phyloP scores from a whole-genome alignment of 2,888 invertebrate species.

The Caenorhabditis doughertyi region DNA sequence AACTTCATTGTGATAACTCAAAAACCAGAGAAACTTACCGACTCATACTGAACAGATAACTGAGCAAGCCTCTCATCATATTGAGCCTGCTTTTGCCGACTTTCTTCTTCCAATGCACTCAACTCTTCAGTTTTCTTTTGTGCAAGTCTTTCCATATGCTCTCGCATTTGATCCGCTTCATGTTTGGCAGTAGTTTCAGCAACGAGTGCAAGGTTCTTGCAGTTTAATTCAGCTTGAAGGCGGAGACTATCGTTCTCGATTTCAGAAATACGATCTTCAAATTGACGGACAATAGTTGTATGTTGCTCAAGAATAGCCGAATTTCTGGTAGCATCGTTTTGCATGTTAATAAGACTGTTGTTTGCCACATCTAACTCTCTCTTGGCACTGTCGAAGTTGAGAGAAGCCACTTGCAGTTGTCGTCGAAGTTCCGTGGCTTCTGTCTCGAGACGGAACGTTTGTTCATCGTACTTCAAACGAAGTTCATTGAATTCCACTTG shows the following conservation, averaged over 20 bases:
- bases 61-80: conserved; percentile 57
- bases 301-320: conserved; percentile 29
- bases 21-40: conserved; percentile 11
- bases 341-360: conserved; percentile 5
- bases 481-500: conserved; percentile 38
- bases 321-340: conserved; percentile 31
- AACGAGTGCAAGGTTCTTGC: conserved; percentile 30
- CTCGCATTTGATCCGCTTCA: conserved; percentile 56
- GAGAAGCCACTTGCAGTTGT: conserved; percentile 33
- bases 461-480: conserved; percentile 22
- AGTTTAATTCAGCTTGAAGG: conserved; percentile 42
- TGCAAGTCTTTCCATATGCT: conserved; percentile 43
- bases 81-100: conserved; percentile 37
- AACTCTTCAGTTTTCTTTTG: conserved; percentile 47
- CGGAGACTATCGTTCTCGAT: conserved; percentile 11
- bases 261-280: conserved; percentile 34
- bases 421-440: conserved; percentile 47
- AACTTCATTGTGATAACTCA: neutral
- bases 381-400: conserved; percentile 34
- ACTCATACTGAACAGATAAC: conserved; percentile 59
- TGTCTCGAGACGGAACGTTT: conserved; percentile 14
- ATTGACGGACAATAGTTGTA: conserved; percentile 33
- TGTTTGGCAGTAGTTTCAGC: conserved; percentile 55
- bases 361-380: conserved; percentile 28
- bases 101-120: conserved; percentile 14